Percentiles rank a stretch among this genome's conserved stretches.
Evolutionary conservation across 1,140 invertebrate species (phyloP).

Genomic region (Drosophila nigromelanica): DNA sequence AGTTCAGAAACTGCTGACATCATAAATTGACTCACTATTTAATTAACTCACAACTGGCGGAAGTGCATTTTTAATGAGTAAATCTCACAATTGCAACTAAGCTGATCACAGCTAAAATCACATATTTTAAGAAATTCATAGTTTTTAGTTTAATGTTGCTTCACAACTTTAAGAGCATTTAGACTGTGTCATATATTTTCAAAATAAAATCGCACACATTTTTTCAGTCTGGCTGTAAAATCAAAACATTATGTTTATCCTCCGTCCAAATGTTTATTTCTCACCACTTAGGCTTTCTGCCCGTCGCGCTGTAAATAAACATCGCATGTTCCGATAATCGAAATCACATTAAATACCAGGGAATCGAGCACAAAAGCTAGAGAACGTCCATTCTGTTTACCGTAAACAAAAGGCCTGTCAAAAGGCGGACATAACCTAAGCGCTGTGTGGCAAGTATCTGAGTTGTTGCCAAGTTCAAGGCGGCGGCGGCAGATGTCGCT

Average conservation of each 20-base stretch:
- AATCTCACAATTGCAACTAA: neutral
- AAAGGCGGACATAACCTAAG: constrained; percentile 34
- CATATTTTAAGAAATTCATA: too few species aligned
- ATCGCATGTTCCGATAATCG: constrained; percentile 66
- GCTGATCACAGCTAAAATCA: neutral
- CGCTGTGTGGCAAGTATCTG: constrained; percentile 44
- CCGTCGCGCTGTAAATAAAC: constrained; percentile 45
- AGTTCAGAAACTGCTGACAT: constrained; percentile 8
- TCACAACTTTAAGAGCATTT: neutral
- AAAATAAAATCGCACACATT: too few species aligned
- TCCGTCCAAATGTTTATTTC: constrained; percentile 45
- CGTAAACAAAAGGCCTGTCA: constrained; percentile 69
- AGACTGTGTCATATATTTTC: neutral
- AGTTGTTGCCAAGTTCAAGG: constrained; percentile 72
- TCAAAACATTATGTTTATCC: constrained; percentile 28
- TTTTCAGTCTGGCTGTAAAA: neutral
- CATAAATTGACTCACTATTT: constrained; percentile 28
- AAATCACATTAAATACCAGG: constrained; percentile 48
- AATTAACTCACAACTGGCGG: constrained; percentile 1
- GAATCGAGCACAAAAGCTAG: constrained; percentile 21
- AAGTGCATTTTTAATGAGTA: constrained; percentile 15
- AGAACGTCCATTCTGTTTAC: constrained; percentile 16
- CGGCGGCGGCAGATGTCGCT: constrained; percentile 56
- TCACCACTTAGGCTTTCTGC: constrained; percentile 28
- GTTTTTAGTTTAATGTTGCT: too few species aligned